Percentiles rank a stretch among this genome's conserved stretches.
Evolutionary conservation across 1,140 invertebrate genomes (phyloP).

Genomic region (Drosophila repleta): DNA sequence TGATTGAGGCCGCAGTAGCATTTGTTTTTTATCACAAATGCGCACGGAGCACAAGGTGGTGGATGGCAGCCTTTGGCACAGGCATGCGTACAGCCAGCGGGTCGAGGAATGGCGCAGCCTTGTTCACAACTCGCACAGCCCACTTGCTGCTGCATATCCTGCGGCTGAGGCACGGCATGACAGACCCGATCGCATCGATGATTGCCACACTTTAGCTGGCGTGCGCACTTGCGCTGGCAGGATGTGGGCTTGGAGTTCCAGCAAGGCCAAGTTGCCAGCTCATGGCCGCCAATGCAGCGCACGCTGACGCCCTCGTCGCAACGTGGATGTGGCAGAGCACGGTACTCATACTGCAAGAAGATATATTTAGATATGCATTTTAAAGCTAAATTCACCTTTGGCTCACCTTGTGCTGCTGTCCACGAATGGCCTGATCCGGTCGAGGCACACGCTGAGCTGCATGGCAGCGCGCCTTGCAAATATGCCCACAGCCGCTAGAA

Average conservation of each 20-base stretch:
- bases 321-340: constrained; percentile 88
- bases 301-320: constrained; percentile 89
- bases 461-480: constrained; percentile 91
- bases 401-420: constrained; percentile 46
- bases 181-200: constrained; percentile 91
- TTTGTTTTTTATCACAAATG: constrained; percentile 88
- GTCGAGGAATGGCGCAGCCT: constrained; percentile 88
- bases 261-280: constrained; percentile 91
- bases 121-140: constrained; percentile 90
- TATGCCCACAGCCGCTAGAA: constrained; percentile 89
- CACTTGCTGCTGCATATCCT: constrained; percentile 80
- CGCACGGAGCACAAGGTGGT: constrained; percentile 88
- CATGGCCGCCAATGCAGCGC: constrained; percentile 93
- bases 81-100: constrained; percentile 90
- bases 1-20: constrained; percentile 93
- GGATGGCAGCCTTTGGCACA: constrained; percentile 92
- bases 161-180: constrained; percentile 86
- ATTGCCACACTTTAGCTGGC: constrained; percentile 88
- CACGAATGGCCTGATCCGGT: constrained; percentile 21
- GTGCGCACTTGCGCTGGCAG: constrained; percentile 87
- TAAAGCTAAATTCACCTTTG: neutral
- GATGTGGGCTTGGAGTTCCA: constrained; percentile 88
- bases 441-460: constrained; percentile 88
- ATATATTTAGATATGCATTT: neutral
- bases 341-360: constrained; percentile 85